Percentiles rank a stretch among this genome's conserved stretches.
These are phyloP conservation scores for Drosophila limbata DNA, from an alignment of 2,888 invertebrate genomes.

Conservation along the genomic window DNA sequence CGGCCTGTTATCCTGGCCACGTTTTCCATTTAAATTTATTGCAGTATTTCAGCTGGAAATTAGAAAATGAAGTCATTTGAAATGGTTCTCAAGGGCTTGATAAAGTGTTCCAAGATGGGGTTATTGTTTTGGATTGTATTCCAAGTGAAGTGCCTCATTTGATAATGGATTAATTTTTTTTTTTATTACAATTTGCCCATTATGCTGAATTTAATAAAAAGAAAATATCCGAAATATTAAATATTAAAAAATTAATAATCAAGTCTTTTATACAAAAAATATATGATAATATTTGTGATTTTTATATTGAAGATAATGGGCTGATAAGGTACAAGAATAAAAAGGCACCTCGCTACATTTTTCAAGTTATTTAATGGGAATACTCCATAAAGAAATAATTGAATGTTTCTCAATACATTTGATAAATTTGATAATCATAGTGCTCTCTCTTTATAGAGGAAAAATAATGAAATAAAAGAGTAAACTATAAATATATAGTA, in stretches of 20 bases:
- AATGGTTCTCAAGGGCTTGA: slow-evolving; percentile 51
- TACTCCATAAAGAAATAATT: no score
- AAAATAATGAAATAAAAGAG: no score
- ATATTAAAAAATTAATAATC: background rate
- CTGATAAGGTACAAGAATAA: no score
- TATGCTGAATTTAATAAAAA: background rate
- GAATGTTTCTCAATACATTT: background rate
- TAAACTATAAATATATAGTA: background rate
- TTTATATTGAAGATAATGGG: no score
- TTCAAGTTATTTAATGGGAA: no score
- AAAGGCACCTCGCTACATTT: no score
- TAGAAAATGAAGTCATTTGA: slow-evolving; percentile 73
- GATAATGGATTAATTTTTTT: slow-evolving; percentile 28
- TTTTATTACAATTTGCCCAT: background rate
- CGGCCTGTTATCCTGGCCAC: slow-evolving; percentile 52
- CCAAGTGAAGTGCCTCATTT: slow-evolving; percentile 37
- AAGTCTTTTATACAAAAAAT: background rate
- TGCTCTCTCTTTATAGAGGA: background rate
- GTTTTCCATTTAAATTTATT: slow-evolving; percentile 62
- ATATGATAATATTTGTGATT: background rate
- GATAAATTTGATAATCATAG: no score
- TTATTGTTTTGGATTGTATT: slow-evolving; percentile 26
- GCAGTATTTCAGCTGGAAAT: slow-evolving; percentile 72
- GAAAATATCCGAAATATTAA: no score
- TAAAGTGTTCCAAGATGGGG: slow-evolving; percentile 35